Evolutionary conservation across 2,113 vertebrate species (phyloP).

Genomic region (Macaca mulatta): DNA sequence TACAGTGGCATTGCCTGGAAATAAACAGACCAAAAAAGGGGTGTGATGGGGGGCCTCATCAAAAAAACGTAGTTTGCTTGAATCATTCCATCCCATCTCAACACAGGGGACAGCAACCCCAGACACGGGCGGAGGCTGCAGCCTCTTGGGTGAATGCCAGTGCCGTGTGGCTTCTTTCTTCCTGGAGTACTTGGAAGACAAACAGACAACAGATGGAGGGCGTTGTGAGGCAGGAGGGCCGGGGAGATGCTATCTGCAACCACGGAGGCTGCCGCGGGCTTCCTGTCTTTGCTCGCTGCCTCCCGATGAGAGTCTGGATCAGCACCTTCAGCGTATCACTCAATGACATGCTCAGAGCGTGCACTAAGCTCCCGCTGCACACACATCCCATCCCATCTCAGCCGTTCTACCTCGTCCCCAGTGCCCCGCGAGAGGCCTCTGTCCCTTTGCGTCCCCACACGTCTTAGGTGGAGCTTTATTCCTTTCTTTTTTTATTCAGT

Average conservation of each 20-base stretch:
- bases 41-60: accelerated
- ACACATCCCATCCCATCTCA: background rate
- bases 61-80: background rate
- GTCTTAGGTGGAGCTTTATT: accelerated
- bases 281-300: background rate
- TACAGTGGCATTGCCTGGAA: constrained; percentile 83
- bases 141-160: background rate
- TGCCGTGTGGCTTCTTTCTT: background rate
- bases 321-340: background rate
- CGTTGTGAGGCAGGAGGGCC: background rate
- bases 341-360: accelerated
- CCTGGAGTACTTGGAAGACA: background rate
- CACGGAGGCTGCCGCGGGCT: background rate
- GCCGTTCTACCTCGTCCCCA: background rate
- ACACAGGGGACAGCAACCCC: background rate
- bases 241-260: background rate
- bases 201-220: background rate
- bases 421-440: background rate
- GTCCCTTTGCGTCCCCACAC: background rate
- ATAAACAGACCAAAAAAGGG: background rate
- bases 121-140: accelerated
- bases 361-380: accelerated
- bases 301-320: accelerated
- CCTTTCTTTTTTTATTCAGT: background rate
- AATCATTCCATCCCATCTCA: background rate